A percentile compares a stretch with the other conserved stretches of the same genome.
These are phyloP conservation scores for Nibea albiflora DNA, from an alignment of 2,113 vertebrate genomes.

Conservation along the genomic window DNA sequence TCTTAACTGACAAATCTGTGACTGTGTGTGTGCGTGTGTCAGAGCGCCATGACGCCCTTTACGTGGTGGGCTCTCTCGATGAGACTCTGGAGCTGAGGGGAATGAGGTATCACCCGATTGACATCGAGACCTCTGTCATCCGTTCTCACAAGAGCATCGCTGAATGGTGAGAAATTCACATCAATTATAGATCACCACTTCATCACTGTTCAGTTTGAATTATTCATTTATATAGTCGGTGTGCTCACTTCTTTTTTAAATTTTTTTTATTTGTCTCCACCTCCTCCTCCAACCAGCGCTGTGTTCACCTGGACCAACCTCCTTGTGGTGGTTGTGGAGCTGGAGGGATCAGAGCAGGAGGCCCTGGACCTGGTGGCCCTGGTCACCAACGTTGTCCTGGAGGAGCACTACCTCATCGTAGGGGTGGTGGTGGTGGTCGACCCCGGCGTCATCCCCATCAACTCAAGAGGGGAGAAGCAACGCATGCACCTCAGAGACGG, in stretches of 20 bases:
- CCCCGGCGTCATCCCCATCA: conserved; percentile 95
- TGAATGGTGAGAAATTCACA: conserved; percentile 90
- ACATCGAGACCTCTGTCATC: conserved; percentile 97
- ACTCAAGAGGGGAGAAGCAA: conserved; percentile 96
- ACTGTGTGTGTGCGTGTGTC: conserved; percentile 36
- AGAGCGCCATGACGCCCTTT: conserved; percentile 96
- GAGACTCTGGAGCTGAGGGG: conserved; percentile 96
- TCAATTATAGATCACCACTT: neutral
- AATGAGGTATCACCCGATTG: conserved; percentile 97
- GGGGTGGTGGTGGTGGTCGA: conserved; percentile 97
- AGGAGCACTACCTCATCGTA: conserved; percentile 96
- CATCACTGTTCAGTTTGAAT: neutral
- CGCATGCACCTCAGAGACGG: conserved; percentile 97
- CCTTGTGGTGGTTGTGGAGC: conserved; percentile 95
- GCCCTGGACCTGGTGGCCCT: conserved; percentile 93
- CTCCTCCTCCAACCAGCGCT: conserved; percentile 82
- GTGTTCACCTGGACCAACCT: conserved; percentile 99
- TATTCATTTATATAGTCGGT: neutral
- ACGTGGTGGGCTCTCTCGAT: conserved; percentile 95
- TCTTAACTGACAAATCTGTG: neutral
- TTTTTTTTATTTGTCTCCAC: neutral
- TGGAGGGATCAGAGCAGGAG: conserved; percentile 95
- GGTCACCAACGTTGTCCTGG: conserved; percentile 94
- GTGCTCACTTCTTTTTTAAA: neutral
- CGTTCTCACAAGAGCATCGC: conserved; percentile 96